Percentiles rank a stretch among this genome's conserved stretches.
Conservation (phyloP, 2,888 invertebrate genomes). For the Drosophila testacea region DNA sequence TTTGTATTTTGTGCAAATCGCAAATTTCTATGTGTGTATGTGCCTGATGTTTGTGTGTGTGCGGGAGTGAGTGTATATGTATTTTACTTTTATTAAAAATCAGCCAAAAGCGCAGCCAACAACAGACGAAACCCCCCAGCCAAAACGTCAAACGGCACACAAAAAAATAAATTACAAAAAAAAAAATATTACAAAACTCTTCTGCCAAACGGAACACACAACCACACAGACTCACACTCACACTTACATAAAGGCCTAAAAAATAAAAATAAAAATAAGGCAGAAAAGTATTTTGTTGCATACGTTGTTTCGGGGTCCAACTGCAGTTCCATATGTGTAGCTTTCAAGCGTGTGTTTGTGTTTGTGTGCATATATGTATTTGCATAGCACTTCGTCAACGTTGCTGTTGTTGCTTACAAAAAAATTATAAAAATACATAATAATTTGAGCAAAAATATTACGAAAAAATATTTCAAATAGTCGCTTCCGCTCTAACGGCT, state of each 20-base stretch:
- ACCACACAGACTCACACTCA: background rate
- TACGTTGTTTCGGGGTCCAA: constrained; percentile 43
- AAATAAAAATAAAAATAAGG: constrained; percentile 37
- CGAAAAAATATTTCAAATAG: constrained; percentile 80
- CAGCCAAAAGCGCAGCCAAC: constrained; percentile 54
- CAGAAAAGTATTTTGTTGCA: constrained; percentile 64
- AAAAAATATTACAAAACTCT: constrained; percentile 59
- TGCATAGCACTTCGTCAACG: constrained; percentile 32
- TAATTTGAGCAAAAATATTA: constrained; percentile 77
- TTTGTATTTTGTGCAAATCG: constrained; percentile 41
- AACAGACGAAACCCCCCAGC: constrained; percentile 43
- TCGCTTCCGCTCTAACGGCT: constrained; percentile 68
- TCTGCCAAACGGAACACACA: constrained; percentile 18
- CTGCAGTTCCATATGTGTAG: constrained; percentile 44
- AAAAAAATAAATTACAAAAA: constrained; percentile 41
- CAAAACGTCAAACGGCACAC: constrained; percentile 63
- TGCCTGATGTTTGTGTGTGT: background rate
- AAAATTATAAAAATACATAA: constrained; percentile 76
- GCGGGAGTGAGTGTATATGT: constrained; percentile 14
- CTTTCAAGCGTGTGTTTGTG: constrained; percentile 3
- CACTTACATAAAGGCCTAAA: constrained; percentile 31
- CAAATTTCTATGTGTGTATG: constrained; percentile 4
- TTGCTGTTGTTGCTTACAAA: constrained; percentile 32
- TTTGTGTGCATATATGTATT: constrained; percentile 12
- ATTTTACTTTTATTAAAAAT: constrained; percentile 70